A percentile compares a stretch with the other conserved stretches of the same genome.
These are phyloP conservation scores for Macrosiphum euphorbiae DNA, from an alignment of 2,888 invertebrate genomes.

Conservation along the genomic window DNA sequence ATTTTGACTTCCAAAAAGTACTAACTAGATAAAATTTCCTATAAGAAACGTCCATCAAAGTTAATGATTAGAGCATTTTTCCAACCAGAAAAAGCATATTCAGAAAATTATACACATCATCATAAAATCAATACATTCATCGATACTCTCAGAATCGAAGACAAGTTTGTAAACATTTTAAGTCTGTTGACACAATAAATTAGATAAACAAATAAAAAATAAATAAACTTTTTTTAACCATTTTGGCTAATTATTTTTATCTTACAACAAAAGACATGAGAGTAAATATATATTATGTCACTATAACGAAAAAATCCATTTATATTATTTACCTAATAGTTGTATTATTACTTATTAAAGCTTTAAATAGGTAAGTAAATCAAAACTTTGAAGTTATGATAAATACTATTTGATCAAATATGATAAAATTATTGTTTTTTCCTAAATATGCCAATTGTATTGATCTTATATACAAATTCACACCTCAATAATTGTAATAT, in stretches of 20 bases:
- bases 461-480: not conserved
- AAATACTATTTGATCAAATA: not conserved
- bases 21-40: not conserved
- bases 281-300: not conserved
- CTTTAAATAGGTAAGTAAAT: not conserved
- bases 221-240: not conserved
- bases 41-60: not conserved
- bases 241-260: not conserved
- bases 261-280: not conserved
- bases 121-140: not conserved
- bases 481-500: rapidly evolving
- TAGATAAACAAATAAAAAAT: not conserved
- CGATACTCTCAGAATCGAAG: not conserved
- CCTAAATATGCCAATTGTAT: not conserved
- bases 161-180: not conserved
- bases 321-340: not conserved
- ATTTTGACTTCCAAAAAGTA: not conserved
- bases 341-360: not conserved
- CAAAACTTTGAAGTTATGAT: not conserved
- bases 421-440: not conserved
- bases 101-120: not conserved
- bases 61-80: not conserved
- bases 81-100: not conserved
- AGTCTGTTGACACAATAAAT: not conserved
- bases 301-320: not conserved